Percentiles rank a stretch among this genome's conserved stretches.
Evolutionary conservation across 1,140 invertebrate species (phyloP).

Genomic region (Zeugodacus cucurbitae): DNA sequence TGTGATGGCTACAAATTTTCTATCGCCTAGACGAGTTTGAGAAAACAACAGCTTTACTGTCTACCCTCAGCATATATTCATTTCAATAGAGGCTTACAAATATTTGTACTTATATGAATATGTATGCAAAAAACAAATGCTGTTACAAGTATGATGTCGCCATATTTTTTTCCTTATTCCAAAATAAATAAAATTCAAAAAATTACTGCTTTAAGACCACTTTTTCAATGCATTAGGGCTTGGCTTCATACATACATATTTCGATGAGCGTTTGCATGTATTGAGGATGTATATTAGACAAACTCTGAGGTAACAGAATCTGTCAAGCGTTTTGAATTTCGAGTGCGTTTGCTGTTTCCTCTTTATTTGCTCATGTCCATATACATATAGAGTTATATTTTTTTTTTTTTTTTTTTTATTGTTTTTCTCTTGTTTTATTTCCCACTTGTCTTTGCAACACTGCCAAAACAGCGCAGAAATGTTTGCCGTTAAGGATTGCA

Average conservation of each 20-base stretch:
- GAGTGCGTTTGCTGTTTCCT: background rate
- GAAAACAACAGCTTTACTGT: too few relatives aligned
- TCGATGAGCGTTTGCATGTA: background rate
- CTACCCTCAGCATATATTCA: too few relatives aligned
- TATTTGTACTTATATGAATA: background rate
- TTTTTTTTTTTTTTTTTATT: background rate
- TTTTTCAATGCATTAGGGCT: background rate
- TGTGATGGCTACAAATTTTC: too few relatives aligned
- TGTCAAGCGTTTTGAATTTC: conserved; percentile 6
- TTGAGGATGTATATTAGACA: background rate
- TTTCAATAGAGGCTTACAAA: too few relatives aligned
- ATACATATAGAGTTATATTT: background rate
- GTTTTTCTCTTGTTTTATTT: background rate
- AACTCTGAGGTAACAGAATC: background rate
- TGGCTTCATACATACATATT: too few relatives aligned
- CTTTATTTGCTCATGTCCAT: background rate
- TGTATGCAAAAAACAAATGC: background rate
- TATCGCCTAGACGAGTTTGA: too few relatives aligned
- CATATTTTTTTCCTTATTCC: background rate
- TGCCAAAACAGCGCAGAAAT: background rate
- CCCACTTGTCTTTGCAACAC: background rate
- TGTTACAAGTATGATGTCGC: background rate
- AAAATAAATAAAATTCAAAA: background rate
- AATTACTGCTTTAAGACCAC: background rate
- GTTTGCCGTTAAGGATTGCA: background rate